Percentiles rank a stretch among this genome's conserved stretches.
These are phyloP conservation scores for Umimayanthus chanpuru DNA, from an alignment of 92 coral and sea anemone genomes.

Conservation along the genomic window DNA sequence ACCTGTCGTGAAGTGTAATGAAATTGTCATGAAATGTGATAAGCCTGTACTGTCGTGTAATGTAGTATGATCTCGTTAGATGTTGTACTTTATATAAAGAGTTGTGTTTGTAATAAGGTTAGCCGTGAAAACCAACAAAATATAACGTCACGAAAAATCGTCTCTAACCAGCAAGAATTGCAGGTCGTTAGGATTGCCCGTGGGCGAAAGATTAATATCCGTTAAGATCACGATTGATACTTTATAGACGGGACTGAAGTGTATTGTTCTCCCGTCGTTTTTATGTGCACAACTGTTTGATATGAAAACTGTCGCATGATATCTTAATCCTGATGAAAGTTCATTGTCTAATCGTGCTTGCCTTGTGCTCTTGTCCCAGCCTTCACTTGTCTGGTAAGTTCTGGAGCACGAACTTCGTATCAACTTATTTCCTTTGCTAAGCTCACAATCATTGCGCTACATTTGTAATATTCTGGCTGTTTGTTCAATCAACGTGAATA, in stretches of 20 bases:
- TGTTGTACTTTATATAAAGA: background rate
- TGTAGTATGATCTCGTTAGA: background rate
- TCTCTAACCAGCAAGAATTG: background rate
- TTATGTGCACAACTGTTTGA: background rate
- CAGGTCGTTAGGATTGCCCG: background rate
- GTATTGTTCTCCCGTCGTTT: background rate
- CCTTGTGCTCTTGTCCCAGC: background rate
- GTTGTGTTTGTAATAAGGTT: background rate
- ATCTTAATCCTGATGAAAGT: background rate
- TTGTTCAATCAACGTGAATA: no score
- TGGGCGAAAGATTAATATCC: background rate
- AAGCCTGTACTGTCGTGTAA: background rate
- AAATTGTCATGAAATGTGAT: background rate
- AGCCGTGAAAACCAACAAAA: background rate
- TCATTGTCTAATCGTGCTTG: background rate
- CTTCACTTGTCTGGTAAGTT: no score
- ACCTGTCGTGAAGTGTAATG: background rate
- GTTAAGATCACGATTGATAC: background rate
- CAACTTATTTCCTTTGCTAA: no score
- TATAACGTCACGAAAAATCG: background rate
- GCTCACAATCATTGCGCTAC: no score
- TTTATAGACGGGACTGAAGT: background rate
- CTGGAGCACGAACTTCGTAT: no score
- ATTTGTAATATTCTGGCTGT: no score
- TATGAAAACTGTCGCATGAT: background rate